Percentiles rank a stretch among this genome's conserved stretches.
These are phyloP conservation scores for Drosophila merina DNA, from an alignment of 2,888 invertebrate genomes.

Conservation along the genomic window DNA sequence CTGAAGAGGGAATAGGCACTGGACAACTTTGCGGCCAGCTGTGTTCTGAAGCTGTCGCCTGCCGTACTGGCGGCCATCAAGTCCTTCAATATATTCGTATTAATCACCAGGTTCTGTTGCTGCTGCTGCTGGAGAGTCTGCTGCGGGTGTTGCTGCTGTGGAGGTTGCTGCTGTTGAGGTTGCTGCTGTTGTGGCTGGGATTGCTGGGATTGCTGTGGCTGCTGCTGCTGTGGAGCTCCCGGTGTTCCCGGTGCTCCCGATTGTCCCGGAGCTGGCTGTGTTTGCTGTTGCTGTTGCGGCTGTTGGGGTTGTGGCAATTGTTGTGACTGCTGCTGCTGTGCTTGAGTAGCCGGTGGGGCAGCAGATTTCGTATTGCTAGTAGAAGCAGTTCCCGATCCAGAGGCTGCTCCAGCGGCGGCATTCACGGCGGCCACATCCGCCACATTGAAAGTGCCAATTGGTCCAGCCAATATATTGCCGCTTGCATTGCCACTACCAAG, in stretches of 20 bases:
- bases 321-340: slow-evolving; percentile 56
- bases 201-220: slow-evolving; percentile 24
- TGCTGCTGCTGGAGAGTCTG: slow-evolving; percentile 67
- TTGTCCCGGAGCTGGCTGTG: slow-evolving; percentile 11
- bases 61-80: slow-evolving; percentile 51
- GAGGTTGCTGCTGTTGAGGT: slow-evolving; percentile 29
- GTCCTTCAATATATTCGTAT: slow-evolving; percentile 65
- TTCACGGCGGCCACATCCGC: slow-evolving; percentile 83
- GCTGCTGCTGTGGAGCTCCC: slow-evolving; percentile 33
- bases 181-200: slow-evolving; percentile 10
- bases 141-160: slow-evolving; percentile 41
- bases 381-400: slow-evolving; percentile 49
- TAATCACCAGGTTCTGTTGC: slow-evolving; percentile 73
- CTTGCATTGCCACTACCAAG: slow-evolving; percentile 70
- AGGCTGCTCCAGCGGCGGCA: slow-evolving; percentile 78
- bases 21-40: slow-evolving; percentile 81
- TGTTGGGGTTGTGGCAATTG: slow-evolving; percentile 17
- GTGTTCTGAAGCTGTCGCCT: slow-evolving; percentile 73
- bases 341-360: slow-evolving; percentile 71
- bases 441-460: slow-evolving; percentile 81
- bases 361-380: slow-evolving; percentile 80
- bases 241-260: slow-evolving; percentile 17
- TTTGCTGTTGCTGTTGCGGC: slow-evolving; percentile 41
- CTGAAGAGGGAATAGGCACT: slow-evolving; percentile 94
- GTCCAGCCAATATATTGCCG: slow-evolving; percentile 81